Percentiles rank a stretch among this genome's conserved stretches.
Conservation (phyloP, 2,113 vertebrate genomes). For the Rhadina sibilatrix region DNA sequence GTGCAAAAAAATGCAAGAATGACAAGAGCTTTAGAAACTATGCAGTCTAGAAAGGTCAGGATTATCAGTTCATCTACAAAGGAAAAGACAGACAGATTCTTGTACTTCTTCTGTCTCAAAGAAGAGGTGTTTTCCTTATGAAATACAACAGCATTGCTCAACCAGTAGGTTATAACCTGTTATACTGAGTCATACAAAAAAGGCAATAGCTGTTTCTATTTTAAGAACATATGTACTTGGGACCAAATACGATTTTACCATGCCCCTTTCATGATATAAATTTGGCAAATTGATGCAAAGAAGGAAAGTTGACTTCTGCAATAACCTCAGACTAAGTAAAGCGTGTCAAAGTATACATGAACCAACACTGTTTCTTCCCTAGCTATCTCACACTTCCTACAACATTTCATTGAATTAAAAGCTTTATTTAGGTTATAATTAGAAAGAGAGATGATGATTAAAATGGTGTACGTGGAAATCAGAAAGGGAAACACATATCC, state of each 20-base stretch:
- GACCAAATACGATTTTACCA: neutral
- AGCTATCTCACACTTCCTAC: neutral
- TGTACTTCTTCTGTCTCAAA: neutral
- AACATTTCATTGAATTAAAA: neutral
- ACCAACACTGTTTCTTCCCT: neutral
- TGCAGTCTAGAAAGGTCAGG: neutral
- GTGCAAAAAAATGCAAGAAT: neutral
- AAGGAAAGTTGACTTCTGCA: neutral
- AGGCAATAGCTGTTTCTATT: neutral
- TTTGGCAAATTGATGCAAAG: neutral
- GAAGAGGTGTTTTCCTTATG: neutral
- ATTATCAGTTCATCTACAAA: neutral
- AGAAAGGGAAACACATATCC: neutral
- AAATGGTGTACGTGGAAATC: neutral
- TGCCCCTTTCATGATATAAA: neutral
- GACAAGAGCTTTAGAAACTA: neutral
- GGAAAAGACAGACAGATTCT: neutral
- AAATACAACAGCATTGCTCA: neutral
- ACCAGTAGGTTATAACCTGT: neutral
- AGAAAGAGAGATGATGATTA: neutral
- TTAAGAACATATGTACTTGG: neutral
- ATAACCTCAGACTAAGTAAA: neutral
- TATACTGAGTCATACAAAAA: neutral
- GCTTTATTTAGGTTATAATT: neutral
- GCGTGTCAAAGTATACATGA: accelerated